These are phyloP conservation scores for Xyrauchen texanus DNA, from an alignment of 2,113 vertebrate genomes.

Conservation along the genomic window DNA sequence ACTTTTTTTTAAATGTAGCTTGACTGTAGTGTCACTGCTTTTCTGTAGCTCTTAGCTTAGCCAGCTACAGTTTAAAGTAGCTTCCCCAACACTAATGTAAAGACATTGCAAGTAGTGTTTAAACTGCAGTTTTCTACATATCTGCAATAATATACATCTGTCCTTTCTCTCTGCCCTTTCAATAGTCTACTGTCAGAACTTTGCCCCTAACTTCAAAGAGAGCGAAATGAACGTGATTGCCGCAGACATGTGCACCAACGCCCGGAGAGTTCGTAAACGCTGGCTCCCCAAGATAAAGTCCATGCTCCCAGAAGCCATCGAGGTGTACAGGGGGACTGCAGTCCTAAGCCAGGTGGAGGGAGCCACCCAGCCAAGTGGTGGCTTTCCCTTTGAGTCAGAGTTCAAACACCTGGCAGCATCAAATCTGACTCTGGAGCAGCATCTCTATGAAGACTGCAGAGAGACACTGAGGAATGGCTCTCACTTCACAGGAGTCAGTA, in stretches of 20 bases:
- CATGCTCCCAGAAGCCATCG: constrained; percentile 84
- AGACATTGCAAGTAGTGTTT: not conserved
- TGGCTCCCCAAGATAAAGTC: constrained; percentile 90
- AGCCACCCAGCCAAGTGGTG: constrained; percentile 53
- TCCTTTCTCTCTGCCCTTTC: not conserved
- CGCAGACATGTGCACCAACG: constrained; percentile 89
- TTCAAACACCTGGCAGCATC: constrained; percentile 73
- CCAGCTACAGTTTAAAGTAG: too few species aligned
- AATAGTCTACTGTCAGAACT: constrained; percentile 87
- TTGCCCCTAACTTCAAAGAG: constrained; percentile 89
- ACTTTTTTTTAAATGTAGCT: too few species aligned
- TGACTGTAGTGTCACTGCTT: too few species aligned
- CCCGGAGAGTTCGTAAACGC: constrained; percentile 85
- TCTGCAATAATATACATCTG: not conserved
- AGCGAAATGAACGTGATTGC: constrained; percentile 91
- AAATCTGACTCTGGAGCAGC: constrained; percentile 80
- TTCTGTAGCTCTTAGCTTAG: not conserved
- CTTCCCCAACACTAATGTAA: too few species aligned
- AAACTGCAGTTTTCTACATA: not conserved
- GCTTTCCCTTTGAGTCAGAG: constrained; percentile 77
- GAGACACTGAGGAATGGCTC: constrained; percentile 82
- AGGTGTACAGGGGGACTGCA: constrained; percentile 81
- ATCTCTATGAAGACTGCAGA: constrained; percentile 78
- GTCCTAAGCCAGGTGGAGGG: constrained; percentile 65
- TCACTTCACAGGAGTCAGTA: constrained; percentile 70